Evolutionary conservation across 2,797 vertebrate genomes (phyloP), one percentile per base, ranked within the genome.

Genomic region (Prionace glauca): DNA sequence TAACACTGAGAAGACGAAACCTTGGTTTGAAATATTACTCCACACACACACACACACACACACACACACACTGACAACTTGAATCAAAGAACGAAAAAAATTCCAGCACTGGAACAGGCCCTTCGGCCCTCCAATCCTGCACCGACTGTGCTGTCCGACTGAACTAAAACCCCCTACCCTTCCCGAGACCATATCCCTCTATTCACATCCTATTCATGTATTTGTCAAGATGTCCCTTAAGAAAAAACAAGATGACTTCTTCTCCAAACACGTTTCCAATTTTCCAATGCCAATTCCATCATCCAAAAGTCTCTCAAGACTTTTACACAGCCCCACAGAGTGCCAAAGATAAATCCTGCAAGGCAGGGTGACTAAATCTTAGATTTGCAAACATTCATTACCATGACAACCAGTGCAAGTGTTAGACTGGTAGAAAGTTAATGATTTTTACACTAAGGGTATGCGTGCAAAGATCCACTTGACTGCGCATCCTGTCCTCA

Each of bases 351-450:
- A 91, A 91, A 91, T 91, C 60, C 7, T 65, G 20, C 56, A 67
- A 36, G 36, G 88, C 16, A 65, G 1, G 32, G 88, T 62, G 16
- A 84, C 41, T 84, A 84, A 84, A 84, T 45, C 20, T 45, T 22
- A 84, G 81, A 20, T 45, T 45, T 91, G 1, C 60, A 91, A 91
- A 65, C 7, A 7, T 2, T 67, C 60, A 91, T 91, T 36, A 32
- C 88, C n/a, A 91, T 91, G 62, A 67, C 88, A 91, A 91, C 88
- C 32, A 36, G 88, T 65, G 62, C 26, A 84, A 84, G 36, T 84
- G 41, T 24, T 45, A 84, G 41, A 22, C 20, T 84, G 81, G 41
- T 45, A 26, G 62, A 90, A 90, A 90, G 29, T 56, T 45, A 84
- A 65, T n/a, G 88, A 91, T 91, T 91, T 36, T 91, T 36, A 36